Base-by-base conservation (phyloP, 2,888 invertebrate genomes). In the Lamellibrachia satsuma region DNA sequence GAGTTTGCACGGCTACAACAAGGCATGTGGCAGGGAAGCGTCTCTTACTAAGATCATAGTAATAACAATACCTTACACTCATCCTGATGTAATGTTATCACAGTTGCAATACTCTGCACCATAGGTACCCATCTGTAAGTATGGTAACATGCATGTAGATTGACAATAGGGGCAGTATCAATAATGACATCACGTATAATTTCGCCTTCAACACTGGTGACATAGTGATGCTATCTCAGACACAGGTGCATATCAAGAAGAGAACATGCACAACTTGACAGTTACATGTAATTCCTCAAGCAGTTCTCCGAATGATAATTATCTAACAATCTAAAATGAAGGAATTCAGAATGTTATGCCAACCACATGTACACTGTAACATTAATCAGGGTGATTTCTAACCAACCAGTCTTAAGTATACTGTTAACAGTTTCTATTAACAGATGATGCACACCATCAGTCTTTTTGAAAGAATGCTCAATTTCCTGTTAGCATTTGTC, bases 1-100 rank as follows among this genome's bases (percentile, higher is more conserved):
- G 75, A 75, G 75, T 75, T 75, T 75, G 75, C 75, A 75, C 75
- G 75, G 75, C 75, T 75, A 75, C 75, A 75, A 75, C 75, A 75
- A 22, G 75, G n/a, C 75, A 75, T 75, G n/a, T 75, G 75, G 22
- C 75, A 75, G 75, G 75, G 75, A 75, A 75, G 75, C 75, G 75
- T 75, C 75, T 75, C 75, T 75, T 75, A 6, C 75, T 75, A 75
- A 75, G 75, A 22, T 75, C 75, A 75, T 75, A 11, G 15, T 75
- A 75, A 75, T 22, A 75, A 75, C 75, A 75, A 22, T 22, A 75
- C 75, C 22, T 75, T 75, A 75, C 75, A 75, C n/a, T 22, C 22
- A 75, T 75, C 75, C 75, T 75, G 75, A 75, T 75, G 75, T 22
- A 75, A 75, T 75, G 39, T 39, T 39, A 75, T 75, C 75, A 75